A percentile compares a stretch with the other conserved stretches of the same genome.
phyloP scores from a whole-genome alignment of 1,140 invertebrate species.

The Papilio dardanus region DNA sequence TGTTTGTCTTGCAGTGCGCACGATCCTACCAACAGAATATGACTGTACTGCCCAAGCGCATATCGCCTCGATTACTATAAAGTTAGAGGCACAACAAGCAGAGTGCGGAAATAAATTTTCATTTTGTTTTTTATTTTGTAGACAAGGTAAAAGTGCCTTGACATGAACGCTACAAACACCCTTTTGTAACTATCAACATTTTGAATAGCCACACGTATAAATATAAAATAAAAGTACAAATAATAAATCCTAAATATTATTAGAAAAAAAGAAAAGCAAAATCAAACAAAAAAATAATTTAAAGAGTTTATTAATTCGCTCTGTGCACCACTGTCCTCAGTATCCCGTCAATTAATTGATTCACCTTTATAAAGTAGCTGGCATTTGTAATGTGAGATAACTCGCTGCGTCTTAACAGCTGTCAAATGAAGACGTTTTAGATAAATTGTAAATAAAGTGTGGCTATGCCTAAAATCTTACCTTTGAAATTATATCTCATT shows the following conservation, averaged over 20 bases:
- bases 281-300: no score
- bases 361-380: constrained; percentile 60
- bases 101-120: no score
- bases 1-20: constrained; percentile 37
- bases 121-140: no score
- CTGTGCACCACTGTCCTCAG: constrained; percentile 48
- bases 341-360: constrained; percentile 70
- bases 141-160: no score
- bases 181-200: no score
- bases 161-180: no score
- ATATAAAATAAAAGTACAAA: no score
- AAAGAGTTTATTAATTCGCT: constrained; percentile 13
- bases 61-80: constrained; percentile 46
- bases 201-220: no score
- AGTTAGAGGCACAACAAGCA: constrained; percentile 45
- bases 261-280: no score
- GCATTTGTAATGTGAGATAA: constrained; percentile 55
- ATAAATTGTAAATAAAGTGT: background rate
- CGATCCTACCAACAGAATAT: constrained; percentile 46
- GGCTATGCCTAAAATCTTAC: background rate
- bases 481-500: background rate
- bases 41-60: constrained; percentile 55
- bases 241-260: no score
- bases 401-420: constrained; percentile 45
- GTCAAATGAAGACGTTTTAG: constrained; percentile 33